Evolutionary conservation across 2,888 invertebrate genomes (phyloP), one percentile per base, ranked within the genome.

Genomic region (Lepidonotus clava): DNA sequence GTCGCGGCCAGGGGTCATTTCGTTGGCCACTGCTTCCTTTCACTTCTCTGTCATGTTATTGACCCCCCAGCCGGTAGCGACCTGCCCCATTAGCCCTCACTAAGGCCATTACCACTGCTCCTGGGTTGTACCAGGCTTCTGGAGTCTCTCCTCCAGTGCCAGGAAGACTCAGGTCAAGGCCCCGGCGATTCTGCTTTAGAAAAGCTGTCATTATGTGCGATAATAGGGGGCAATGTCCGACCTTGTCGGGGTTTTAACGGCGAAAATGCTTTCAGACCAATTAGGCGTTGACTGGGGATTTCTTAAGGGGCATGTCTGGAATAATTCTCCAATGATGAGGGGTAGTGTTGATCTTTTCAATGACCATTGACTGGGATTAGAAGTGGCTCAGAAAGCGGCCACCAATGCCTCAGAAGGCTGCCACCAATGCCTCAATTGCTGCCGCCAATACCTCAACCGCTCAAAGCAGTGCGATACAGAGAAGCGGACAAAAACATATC

Each of bases 11-110:
- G 24, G 28, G 61, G 61, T 61, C 61, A 61, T 24, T 24, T 24
- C 24, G 21, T 1, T 24, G 61, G 4, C 61, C 28, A n/a, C 61
- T 61, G 61, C 61, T 61, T 61, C 61, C 61, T 61, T 61, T 61
- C 61, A 61, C 24, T 61, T 61, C 28, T 61, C 61, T 28, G 61
- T 11, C 61, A 61, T 61, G 61, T 61, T 61, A 61, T 61, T 61
- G 61, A 61, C 61, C 61, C 24, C 8, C 61, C 11, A 24, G 61
- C 28, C 61, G 28, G 11, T 24, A 32, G 24, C 14, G 61, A 11
- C n/a, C 61, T n/a, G 28, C 61, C 2, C 28, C 61, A 61, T 61
- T 61, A 61, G 28, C 11, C 61, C 61, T 61, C 28, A 11, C 61
- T 28, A 28, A 11, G n/a, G 61, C 61, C 61, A 61, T 61, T n/a